A percentile compares a stretch with the other conserved stretches of the same genome.
Conservation (phyloP, 2,888 invertebrate species). For the Scrobipalpa costella region DNA sequence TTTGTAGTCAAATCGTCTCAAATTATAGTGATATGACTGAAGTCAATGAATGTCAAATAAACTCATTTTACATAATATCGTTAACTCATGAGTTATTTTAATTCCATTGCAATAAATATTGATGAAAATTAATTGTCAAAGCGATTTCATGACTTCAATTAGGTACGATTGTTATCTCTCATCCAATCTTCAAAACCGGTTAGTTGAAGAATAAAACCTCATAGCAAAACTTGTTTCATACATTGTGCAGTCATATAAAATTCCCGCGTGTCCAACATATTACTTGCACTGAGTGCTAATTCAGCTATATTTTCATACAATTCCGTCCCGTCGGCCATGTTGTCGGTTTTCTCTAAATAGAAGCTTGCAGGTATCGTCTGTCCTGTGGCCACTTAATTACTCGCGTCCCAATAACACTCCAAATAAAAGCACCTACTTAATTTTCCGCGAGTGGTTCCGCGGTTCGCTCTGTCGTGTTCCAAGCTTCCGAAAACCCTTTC, state of each 20-base stretch:
- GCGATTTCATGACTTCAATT: no score
- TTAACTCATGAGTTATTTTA: no score
- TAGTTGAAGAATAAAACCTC: no score
- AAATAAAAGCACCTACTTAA: not conserved
- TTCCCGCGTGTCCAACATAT: not conserved
- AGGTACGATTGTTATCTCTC: no score
- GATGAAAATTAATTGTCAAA: no score
- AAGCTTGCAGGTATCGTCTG: slow-evolving; percentile 4
- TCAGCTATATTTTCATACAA: not conserved
- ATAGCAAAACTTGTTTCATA: no score
- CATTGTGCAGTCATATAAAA: not conserved
- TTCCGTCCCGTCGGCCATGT: not conserved
- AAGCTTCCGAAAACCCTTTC: not conserved
- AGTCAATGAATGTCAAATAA: no score
- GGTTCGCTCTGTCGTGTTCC: not conserved
- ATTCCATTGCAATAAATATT: no score
- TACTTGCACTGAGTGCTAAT: not conserved
- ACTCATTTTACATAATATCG: no score
- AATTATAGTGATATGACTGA: no score
- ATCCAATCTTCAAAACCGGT: no score
- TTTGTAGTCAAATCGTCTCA: no score
- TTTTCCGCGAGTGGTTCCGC: not conserved
- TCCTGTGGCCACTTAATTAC: slow-evolving; percentile 9
- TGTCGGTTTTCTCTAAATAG: not conserved
- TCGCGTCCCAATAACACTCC: not conserved